A percentile compares a stretch with the other conserved stretches of the same genome.
Conservation (phyloP, 53 echinoderm and acorn worm species). For the Temnopleurus reevesii region DNA sequence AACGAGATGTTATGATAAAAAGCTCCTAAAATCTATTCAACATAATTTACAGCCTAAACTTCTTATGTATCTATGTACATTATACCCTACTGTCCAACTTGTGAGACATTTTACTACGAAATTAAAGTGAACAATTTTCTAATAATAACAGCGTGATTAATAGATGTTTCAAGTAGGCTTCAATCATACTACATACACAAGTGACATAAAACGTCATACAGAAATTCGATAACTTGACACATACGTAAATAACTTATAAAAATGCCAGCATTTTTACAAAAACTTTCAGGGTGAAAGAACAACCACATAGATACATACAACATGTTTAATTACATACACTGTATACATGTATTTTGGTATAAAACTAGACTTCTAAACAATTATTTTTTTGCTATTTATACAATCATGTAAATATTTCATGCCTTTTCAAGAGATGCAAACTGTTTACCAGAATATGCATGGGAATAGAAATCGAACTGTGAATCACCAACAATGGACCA, state of each 20-base stretch:
- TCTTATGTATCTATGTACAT: neutral
- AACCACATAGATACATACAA: constrained; percentile 35
- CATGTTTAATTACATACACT: neutral
- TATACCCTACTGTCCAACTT: neutral
- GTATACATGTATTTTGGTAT: constrained; percentile 7
- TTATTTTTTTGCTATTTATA: too few species aligned
- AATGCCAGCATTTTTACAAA: constrained; percentile 58
- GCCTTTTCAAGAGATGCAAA: too few species aligned
- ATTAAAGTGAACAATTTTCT: neutral
- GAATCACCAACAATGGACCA: too few species aligned
- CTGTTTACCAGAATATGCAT: too few species aligned
- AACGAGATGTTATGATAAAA: neutral
- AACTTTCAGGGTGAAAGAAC: neutral
- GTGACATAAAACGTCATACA: neutral
- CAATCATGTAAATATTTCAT: constrained; percentile 11
- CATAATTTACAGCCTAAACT: neutral
- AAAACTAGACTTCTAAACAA: too few species aligned
- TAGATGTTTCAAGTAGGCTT: neutral
- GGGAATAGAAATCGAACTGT: too few species aligned
- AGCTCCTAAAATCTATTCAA: neutral
- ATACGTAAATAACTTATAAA: constrained; percentile 57
- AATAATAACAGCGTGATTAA: neutral
- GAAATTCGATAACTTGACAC: neutral
- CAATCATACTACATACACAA: neutral
- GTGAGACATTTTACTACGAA: neutral